Conservation (phyloP, 2,888 invertebrate genomes). For the Drosophila phalerata region DNA sequence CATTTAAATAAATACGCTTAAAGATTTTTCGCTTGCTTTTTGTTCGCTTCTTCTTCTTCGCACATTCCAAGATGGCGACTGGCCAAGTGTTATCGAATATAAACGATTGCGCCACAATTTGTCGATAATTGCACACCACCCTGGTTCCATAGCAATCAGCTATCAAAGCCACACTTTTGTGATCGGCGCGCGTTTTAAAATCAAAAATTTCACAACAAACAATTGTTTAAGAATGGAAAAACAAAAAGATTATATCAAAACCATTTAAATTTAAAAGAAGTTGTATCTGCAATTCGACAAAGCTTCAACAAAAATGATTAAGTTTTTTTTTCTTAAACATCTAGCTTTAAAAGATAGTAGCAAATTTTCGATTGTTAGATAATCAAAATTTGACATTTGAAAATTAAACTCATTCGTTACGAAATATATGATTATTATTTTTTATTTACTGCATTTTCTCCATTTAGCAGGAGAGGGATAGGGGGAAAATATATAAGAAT, state of each 20-base stretch:
- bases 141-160: constrained; percentile 38
- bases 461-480: constrained; percentile 26
- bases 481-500: constrained; percentile 47
- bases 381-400: neutral
- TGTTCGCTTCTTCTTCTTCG: constrained; percentile 71
- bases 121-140: constrained; percentile 41
- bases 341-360: too few species aligned
- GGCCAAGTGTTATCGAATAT: constrained; percentile 52
- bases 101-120: constrained; percentile 43
- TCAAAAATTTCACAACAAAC: too few species aligned
- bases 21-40: constrained; percentile 79
- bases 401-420: constrained; percentile 14
- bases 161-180: neutral
- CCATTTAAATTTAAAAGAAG: too few species aligned
- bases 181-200: too few species aligned
- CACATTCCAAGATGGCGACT: constrained; percentile 65
- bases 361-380: too few species aligned
- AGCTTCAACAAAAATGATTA: too few species aligned
- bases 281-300: too few species aligned
- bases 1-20: constrained; percentile 76
- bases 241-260: too few species aligned
- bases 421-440: constrained; percentile 18
- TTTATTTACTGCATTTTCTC: constrained; percentile 35
- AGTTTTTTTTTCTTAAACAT: too few species aligned
- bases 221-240: too few species aligned